A percentile compares a stretch with the other conserved stretches of the same genome.
phyloP scores from a whole-genome alignment of 2,888 invertebrate genomes.

The Piscicola geometra region DNA sequence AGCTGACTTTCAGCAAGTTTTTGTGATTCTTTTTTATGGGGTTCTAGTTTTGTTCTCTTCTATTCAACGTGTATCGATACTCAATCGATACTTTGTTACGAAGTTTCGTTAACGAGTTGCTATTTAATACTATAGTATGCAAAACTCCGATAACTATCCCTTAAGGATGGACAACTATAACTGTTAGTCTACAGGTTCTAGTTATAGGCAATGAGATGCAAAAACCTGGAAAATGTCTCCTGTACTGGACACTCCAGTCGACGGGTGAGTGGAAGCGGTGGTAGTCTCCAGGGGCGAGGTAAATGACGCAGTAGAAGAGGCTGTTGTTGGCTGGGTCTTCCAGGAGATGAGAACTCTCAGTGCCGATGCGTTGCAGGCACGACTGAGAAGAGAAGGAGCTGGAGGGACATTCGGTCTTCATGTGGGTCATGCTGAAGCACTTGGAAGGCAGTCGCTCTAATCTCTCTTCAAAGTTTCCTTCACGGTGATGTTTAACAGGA shows the following conservation, averaged over 20 bases:
- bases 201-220: too few species aligned
- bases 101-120: too few species aligned
- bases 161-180: too few species aligned
- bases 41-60: too few species aligned
- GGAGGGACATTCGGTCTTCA: neutral
- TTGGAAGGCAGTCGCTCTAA: neutral
- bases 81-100: too few species aligned
- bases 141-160: too few species aligned
- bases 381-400: neutral
- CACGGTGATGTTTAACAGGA: neutral
- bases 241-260: constrained; percentile 76
- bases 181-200: too few species aligned
- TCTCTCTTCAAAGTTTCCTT: too few species aligned
- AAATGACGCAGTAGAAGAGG: constrained; percentile 88
- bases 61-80: too few species aligned
- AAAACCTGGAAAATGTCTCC: constrained; percentile 83
- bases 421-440: neutral
- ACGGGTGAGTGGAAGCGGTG: constrained; percentile 90
- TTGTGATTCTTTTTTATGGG: too few species aligned
- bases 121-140: too few species aligned
- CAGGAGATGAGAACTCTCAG: constrained; percentile 12
- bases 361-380: neutral
- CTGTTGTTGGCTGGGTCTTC: constrained; percentile 45
- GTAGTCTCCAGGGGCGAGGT: constrained; percentile 96
- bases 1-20: too few species aligned